Conservation (phyloP, 2,888 invertebrate genomes). For the Oscheius sp. region DNA sequence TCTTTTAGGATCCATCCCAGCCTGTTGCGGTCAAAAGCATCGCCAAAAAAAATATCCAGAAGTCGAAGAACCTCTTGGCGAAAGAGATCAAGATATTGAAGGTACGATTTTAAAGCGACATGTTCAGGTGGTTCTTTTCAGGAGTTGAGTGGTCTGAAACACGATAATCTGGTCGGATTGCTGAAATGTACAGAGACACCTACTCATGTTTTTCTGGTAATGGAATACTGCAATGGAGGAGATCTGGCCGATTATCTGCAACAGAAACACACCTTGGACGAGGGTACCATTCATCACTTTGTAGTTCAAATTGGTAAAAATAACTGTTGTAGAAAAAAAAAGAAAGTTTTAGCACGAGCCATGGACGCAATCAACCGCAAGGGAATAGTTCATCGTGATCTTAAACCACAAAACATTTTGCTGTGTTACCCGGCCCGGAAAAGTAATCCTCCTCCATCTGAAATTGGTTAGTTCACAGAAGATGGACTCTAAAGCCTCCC, state of each 20-base stretch:
- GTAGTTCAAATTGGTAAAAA: conserved; percentile 87
- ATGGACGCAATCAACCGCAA: conserved; percentile 96
- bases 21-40: conserved; percentile 97
- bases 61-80: conserved; percentile 94
- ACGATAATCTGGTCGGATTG: conserved; percentile 97
- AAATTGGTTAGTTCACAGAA: conserved; percentile 78
- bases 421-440: conserved; percentile 80
- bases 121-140: conserved; percentile 68
- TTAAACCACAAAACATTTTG: conserved; percentile 99
- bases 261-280: conserved; percentile 92
- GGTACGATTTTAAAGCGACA: conserved; percentile 75
- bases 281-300: conserved; percentile 95
- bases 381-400: conserved; percentile 97
- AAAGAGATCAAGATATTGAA: conserved; percentile 99
- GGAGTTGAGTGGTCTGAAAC: conserved; percentile 95
- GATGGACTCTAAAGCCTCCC: background rate
- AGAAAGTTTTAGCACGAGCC: conserved; percentile 84
- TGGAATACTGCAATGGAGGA: conserved; percentile 98
- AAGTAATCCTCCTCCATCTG: conserved; percentile 82
- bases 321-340: background rate
- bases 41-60: conserved; percentile 95
- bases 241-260: conserved; percentile 96
- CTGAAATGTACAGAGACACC: conserved; percentile 96
- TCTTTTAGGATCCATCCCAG: conserved; percentile 84
- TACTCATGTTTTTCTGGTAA: conserved; percentile 94